Evolutionary conservation across 2,888 invertebrate genomes (phyloP), one percentile per base, ranked within the genome.

Genomic region (Drosophila demipolita): DNA sequence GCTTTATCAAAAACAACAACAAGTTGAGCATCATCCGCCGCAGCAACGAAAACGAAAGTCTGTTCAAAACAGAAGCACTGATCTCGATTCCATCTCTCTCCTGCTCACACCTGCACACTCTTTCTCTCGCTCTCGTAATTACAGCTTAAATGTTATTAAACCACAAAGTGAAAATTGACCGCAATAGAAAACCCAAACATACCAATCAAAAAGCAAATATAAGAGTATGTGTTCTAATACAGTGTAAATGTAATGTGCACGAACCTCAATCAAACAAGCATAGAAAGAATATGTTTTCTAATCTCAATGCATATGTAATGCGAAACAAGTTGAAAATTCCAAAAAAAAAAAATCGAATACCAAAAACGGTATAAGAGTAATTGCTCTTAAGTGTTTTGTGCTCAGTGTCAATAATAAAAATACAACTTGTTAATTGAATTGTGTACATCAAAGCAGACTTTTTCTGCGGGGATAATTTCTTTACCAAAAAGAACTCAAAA

Each of bases 41-140:
- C 62, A 61, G 64, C 64, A 84, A 87, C 84, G 84, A 90, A 86
- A 86, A 79, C 90, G 89, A 90, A 86, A 85, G 85, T 90, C 88
- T 80, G n/a, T 63, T 52, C 67, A 65, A 78, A 66, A 59, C 50
- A 67, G 45, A 57, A 33, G 77, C 54, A 50, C 78, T 67, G 81
- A 78, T 78, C 81, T 78, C 15, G 35, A 74, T 42, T 29, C 20
- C 42, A 57, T 57, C 26, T 55, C 38, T 20, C 55, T 29, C 6
- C 6, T 26, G 5, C 26, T 38, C 17, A 1, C 15, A 23, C 36
- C 9, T 17, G 20, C 23, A 35, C 33, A 5, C 36, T 26, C n/a
- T n/a, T 4, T 38, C 20, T 40, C 29, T 40, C 38, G 5, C 29
- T 55, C 36, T 29, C 26, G 71, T 53, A 54, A 50, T 29, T 70